Evolutionary conservation across 2,888 invertebrate genomes (phyloP).

Genomic region (Eledone cirrhosa): DNA sequence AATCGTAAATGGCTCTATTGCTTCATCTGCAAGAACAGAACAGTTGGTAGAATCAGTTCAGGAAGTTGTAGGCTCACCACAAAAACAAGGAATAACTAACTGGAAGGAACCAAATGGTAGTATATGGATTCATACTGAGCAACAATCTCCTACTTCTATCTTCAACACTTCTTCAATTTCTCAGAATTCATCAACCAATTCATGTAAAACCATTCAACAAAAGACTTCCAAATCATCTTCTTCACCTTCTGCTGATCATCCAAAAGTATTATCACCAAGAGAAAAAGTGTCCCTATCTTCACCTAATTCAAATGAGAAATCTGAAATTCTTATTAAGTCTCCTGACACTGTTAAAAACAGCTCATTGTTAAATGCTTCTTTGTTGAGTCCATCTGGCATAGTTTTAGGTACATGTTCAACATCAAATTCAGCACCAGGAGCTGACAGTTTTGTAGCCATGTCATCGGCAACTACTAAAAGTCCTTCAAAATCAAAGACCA

Average conservation of each 20-base stretch:
- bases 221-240: conserved; percentile 5
- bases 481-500: not conserved
- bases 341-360: conserved; percentile 19
- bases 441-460: conserved; percentile 12
- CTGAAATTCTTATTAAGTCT: not conserved
- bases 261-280: conserved; percentile 11
- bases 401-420: not conserved
- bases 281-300: not conserved
- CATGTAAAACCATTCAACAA: conserved; percentile 15
- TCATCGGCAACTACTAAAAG: not conserved
- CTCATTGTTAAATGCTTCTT: conserved; percentile 6
- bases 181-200: not conserved
- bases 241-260: conserved; percentile 23
- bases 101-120: not conserved
- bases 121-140: conserved; percentile 3
- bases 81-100: not conserved
- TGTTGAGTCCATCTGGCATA: not conserved
- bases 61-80: not conserved
- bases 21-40: conserved; percentile 29
- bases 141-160: not conserved
- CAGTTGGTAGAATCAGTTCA: conserved; percentile 6
- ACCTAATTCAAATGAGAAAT: not conserved
- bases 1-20: conserved; percentile 69
- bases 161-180: not conserved
- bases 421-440: not conserved